Evolutionary conservation across 53 echinoderm and acorn worm genomes (phyloP), one percentile per base, ranked within the genome.

Genomic region (Arbacia lixula): DNA sequence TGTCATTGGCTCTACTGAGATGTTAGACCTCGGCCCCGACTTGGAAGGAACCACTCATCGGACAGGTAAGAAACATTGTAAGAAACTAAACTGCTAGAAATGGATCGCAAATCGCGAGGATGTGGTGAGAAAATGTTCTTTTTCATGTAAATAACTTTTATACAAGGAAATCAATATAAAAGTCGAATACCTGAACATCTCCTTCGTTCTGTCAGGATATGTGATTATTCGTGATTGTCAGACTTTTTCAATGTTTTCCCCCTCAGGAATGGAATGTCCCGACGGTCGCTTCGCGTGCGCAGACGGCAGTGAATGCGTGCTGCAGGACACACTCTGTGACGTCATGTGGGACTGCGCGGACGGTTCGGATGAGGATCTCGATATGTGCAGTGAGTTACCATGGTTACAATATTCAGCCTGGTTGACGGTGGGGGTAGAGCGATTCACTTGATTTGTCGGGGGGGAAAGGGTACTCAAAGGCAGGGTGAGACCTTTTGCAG

Each of bases 381-480:
- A 51, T 39, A 28, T 82, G 3, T 90, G 90, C 41, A 60, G 90
- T 90, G 35, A 90, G 90, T 86, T n/a, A n/a, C n/a, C n/a, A n/a
- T n/a, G n/a, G n/a, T n/a, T n/a, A n/a, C n/a, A n/a, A n/a, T n/a
- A n/a, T n/a, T n/a, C n/a, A n/a, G n/a, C n/a, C n/a, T n/a, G n/a
- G n/a, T n/a, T n/a, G n/a, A n/a, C n/a, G n/a, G n/a, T n/a, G n/a
- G n/a, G n/a, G n/a, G n/a, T n/a, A n/a, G n/a, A n/a, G n/a, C n/a
- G n/a, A n/a, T n/a, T n/a, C n/a, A n/a, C n/a, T n/a, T n/a, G n/a
- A n/a, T n/a, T n/a, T n/a, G n/a, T n/a, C n/a, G n/a, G n/a, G n/a
- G n/a, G n/a, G n/a, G n/a, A n/a, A n/a, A n/a, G n/a, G n/a, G n/a
- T n/a, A n/a, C n/a, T n/a, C n/a, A n/a, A n/a, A n/a, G n/a, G n/a